These are phyloP conservation scores for Agriopis leucophaearia DNA, from an alignment of 2,888 invertebrate species.

Conservation along the genomic window DNA sequence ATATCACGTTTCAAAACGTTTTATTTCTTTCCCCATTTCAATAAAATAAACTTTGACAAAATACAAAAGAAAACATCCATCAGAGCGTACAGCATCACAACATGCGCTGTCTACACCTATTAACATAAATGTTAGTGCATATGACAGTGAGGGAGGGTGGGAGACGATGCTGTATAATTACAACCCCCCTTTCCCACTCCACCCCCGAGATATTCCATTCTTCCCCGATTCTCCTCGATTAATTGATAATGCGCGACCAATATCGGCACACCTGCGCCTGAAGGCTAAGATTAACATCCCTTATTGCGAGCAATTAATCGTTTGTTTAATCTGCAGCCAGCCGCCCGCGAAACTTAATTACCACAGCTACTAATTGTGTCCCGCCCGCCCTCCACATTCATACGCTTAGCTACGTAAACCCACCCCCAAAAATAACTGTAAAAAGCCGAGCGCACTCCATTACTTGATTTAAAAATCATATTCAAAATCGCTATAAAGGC, in stretches of 20 bases:
- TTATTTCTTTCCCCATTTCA: not conserved
- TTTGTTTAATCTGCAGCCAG: slow-evolving; percentile 71
- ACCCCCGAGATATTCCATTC: slow-evolving; percentile 37
- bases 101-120: slow-evolving; percentile 47
- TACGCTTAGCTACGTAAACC: slow-evolving; percentile 27
- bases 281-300: slow-evolving; percentile 79
- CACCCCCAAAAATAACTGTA: slow-evolving; percentile 73
- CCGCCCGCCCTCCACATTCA: slow-evolving; percentile 22
- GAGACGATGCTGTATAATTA: slow-evolving; percentile 57
- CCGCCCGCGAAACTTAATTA: slow-evolving; percentile 76
- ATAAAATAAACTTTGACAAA: slow-evolving; percentile 11
- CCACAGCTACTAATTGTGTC: slow-evolving; percentile 43
- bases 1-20: not conserved
- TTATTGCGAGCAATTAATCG: slow-evolving; percentile 74
- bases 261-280: slow-evolving; percentile 74
- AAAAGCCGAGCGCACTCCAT: slow-evolving; percentile 79
- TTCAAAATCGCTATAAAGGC: slow-evolving; percentile 78
- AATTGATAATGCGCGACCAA: slow-evolving; percentile 68
- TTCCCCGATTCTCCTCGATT: slow-evolving; percentile 62
- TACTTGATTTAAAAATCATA: slow-evolving; percentile 84
- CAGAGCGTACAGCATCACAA: slow-evolving; percentile 17
- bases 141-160: slow-evolving; percentile 55
- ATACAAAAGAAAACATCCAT: slow-evolving; percentile 16
- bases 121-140: slow-evolving; percentile 69
- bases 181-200: slow-evolving; percentile 47